Base-by-base conservation (phyloP, 2,113 vertebrate genomes). In the Melanocharis versteri region DNA sequence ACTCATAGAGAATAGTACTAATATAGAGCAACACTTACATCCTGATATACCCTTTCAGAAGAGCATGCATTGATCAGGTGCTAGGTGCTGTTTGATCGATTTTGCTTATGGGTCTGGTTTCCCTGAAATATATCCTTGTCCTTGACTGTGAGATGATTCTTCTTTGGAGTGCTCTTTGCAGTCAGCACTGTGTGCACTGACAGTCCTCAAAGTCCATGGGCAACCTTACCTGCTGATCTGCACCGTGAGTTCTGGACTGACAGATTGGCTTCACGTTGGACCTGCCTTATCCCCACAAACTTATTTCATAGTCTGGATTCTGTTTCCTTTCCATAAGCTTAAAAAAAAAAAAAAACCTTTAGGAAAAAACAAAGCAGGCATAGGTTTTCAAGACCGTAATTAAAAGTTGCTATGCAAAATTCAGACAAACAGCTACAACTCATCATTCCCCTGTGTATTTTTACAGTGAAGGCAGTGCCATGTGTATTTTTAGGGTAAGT, bases 141-240 rank as follows among this genome's bases (percentile, higher is more conserved):
- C 56, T 84, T 95, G 82, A 94, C 91, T 93, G 95, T 89, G 89
- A 96, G 86, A 92, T 91, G 71, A 87, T 84, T 93, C 82, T 85
- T 53, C 66, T 90, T 79, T 37, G 42, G 39, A 92, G 83, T 82
- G 65, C 45, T 64, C 48, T 93, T 79, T 75, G 51, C 83, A 93
- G 64, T 48, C 57, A 80, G 65, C 89, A 61, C 15, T 18, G 30
- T 27, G 35, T 40, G 30, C 10, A 11, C 15, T 50, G 47, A 40
- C 28, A 31, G 33, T 15, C 37, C n/a, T 62, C n/a, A 24, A 89
- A 51, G 9, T 33, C 39, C 57, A 22, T 10, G n/a, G 65, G 21
- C 26, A 86, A 4, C 21, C 13, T 57, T 33, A 19, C 18, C 37
- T 44, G 6, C 9, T 72, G 14, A 44, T 30, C 73, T 39, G 24